Percentiles rank a stretch among this genome's conserved stretches.
phyloP scores from a whole-genome alignment of 2,888 invertebrate species.

The Cylloceria caligata region DNA sequence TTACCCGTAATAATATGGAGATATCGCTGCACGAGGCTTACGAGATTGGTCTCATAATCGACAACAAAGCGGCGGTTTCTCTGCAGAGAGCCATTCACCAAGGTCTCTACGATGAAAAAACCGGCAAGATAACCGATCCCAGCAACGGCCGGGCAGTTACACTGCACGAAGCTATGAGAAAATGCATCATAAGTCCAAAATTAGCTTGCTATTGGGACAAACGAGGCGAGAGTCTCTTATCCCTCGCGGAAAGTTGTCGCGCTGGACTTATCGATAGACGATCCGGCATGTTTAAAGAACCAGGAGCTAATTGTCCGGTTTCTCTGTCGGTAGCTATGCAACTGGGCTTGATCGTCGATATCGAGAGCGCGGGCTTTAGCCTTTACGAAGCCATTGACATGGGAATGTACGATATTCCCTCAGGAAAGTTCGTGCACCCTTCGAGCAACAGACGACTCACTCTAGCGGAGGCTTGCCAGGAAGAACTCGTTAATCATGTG shows the following conservation, averaged over 20 bases:
- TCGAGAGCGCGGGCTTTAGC: constrained; percentile 93
- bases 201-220: constrained; percentile 93
- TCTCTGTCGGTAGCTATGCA: constrained; percentile 91
- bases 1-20: constrained; percentile 88
- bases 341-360: constrained; percentile 93
- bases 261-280: constrained; percentile 92
- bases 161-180: constrained; percentile 93
- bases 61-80: constrained; percentile 92
- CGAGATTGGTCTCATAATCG: constrained; percentile 91
- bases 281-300: constrained; percentile 91
- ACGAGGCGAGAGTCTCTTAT: constrained; percentile 89
- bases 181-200: constrained; percentile 92
- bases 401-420: constrained; percentile 90
- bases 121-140: constrained; percentile 93
- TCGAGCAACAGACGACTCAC: constrained; percentile 90
- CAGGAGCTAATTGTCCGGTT: constrained; percentile 88
- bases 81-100: constrained; percentile 94
- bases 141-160: constrained; percentile 92
- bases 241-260: constrained; percentile 92
- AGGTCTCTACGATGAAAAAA: constrained; percentile 92
- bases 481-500: constrained; percentile 91
- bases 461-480: constrained; percentile 90
- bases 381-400: constrained; percentile 92
- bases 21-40: constrained; percentile 92
- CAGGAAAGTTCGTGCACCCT: constrained; percentile 91